phyloP scores from a whole-genome alignment of 2,888 invertebrate genomes.

The Drosophila silvestris region DNA sequence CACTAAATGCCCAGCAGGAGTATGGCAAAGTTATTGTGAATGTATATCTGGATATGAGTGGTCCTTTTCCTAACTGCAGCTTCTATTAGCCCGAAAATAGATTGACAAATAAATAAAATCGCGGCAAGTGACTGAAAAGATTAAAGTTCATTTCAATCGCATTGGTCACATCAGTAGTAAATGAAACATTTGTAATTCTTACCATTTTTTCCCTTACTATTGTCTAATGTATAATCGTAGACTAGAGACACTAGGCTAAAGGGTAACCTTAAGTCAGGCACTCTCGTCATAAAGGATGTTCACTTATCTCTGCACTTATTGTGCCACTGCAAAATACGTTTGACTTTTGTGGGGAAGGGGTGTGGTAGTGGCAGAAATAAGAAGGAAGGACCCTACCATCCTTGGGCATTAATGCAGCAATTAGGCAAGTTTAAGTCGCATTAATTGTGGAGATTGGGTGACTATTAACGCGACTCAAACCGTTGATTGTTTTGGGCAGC shows the following conservation, averaged over 20 bases:
- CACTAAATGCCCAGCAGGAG: not conserved
- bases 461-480: slow-evolving; percentile 49
- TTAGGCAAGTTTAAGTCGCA: slow-evolving; percentile 73
- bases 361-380: not conserved
- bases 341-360: not conserved
- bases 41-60: not conserved
- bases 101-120: not conserved
- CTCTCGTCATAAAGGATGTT: not conserved
- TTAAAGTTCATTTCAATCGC: not conserved
- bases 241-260: not conserved
- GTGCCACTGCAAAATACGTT: slow-evolving; percentile 4
- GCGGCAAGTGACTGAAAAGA: not conserved
- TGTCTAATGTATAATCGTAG: too few relatives aligned
- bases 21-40: not conserved
- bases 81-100: not conserved
- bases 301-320: slow-evolving; percentile 17
- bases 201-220: too few relatives aligned
- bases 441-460: slow-evolving; percentile 69
- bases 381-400: not conserved
- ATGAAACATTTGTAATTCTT: not conserved
- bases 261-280: not conserved
- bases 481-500: slow-evolving; percentile 62
- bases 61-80: not conserved
- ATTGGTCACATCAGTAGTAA: not conserved
- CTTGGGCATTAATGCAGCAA: slow-evolving; percentile 60